Evolutionary conservation across 2,888 invertebrate species (phyloP).

Genomic region (Stratiomys singularior): DNA sequence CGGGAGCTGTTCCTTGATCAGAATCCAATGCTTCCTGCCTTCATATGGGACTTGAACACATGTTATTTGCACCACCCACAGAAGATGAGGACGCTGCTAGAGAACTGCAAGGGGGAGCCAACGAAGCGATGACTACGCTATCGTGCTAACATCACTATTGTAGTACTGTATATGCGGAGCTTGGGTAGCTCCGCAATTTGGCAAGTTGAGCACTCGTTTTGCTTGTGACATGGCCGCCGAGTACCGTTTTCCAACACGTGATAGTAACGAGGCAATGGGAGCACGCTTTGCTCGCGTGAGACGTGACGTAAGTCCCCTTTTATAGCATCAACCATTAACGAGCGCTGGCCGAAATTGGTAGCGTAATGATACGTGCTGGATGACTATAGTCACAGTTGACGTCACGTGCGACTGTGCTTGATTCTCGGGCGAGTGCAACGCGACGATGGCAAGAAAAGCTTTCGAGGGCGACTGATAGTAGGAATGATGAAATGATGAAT

Average conservation of each 20-base stretch:
- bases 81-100: not conserved
- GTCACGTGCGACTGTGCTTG: too few species aligned
- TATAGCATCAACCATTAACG: constrained; percentile 53
- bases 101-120: not conserved
- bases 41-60: constrained; percentile 15
- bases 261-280: constrained; percentile 33
- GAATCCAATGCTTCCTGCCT: not conserved
- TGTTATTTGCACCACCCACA: too few species aligned
- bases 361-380: too few species aligned
- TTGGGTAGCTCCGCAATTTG: not conserved
- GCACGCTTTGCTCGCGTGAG: constrained; percentile 65
- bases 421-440: too few species aligned
- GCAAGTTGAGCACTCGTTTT: not conserved
- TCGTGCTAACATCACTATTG: not conserved
- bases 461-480: too few species aligned
- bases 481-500: too few species aligned
- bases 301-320: constrained; percentile 62
- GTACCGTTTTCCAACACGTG: constrained; percentile 49
- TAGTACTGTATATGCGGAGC: too few species aligned
- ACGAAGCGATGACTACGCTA: not conserved
- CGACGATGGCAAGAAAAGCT: too few species aligned
- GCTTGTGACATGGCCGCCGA: not conserved
- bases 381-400: too few species aligned
- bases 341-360: not conserved
- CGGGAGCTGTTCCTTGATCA: not conserved